Percentiles rank a stretch among this genome's conserved stretches.
phyloP scores from a whole-genome alignment of 1,140 invertebrate genomes.

The Diachasmimorpha longicaudata region DNA sequence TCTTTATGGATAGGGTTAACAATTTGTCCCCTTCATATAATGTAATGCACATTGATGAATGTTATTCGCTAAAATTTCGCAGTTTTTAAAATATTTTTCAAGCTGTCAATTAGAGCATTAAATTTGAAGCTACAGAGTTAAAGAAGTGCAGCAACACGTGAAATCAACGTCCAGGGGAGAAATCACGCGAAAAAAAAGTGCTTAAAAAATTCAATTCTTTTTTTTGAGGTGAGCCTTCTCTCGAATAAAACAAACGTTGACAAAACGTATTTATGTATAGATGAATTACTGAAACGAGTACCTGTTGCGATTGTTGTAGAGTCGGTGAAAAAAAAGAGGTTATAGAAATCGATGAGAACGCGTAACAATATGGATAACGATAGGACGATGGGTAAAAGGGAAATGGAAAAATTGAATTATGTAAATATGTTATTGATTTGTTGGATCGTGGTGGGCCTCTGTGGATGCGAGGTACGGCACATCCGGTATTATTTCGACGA shows the following conservation, averaged over 20 bases:
- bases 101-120: no score
- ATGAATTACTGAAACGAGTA: slow-evolving; percentile 8
- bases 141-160: no score
- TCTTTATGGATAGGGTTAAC: no score
- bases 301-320: slow-evolving; percentile 4
- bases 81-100: no score
- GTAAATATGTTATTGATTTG: slow-evolving; percentile 3
- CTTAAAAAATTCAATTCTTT: not conserved
- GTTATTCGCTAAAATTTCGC: no score
- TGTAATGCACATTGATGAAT: no score
- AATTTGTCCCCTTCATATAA: no score
- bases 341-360: not conserved
- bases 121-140: no score
- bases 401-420: not conserved
- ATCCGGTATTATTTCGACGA: not conserved
- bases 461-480: not conserved
- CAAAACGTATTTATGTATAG: not conserved
- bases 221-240: not conserved
- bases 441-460: not conserved
- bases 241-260: not conserved
- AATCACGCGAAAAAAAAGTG: no score
- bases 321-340: not conserved
- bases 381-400: no score
- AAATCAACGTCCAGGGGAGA: no score
- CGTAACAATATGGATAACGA: no score